Base-by-base conservation (phyloP, 2,888 invertebrate genomes). In the Pimpla rufipes region DNA sequence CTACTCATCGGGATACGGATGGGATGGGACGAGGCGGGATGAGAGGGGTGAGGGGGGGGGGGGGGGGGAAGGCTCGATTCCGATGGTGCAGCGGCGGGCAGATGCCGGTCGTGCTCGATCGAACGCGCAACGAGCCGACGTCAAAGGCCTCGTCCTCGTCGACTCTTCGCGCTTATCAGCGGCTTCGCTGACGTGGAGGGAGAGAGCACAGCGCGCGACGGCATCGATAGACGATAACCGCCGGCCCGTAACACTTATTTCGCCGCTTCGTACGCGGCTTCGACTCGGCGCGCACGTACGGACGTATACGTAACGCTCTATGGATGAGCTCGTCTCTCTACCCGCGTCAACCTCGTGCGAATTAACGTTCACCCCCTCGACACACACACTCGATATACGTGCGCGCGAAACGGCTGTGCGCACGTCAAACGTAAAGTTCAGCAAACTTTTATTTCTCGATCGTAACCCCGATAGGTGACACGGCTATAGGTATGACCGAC, bases 81-180 rank as follows among this genome's bases (percentile, higher is more conserved):
- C 59, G 59, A 80, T 68, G 45, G 52, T 73, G 67, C 62, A 37
- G 29, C 40, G 70, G 23, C 73, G 52, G 45, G 73, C 71, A 79
- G 55, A 82, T 85, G 84, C 52, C 37, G 67, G 78, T 80, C 75
- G 78, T 80, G 81, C 77, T 80, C 82, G 81, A 85, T 85, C 85
- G 85, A 80, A 80, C 75, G 75, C 75, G 50, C 74, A 84, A 73
- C 57, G 70, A 71, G 84, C 79, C 82, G 82, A 84, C 85, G 84
- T 84, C 85, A 83, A 84, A 81, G 82, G 62, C 80, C 66, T 23
- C n/a, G 67, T 29, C 50, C 37, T 29, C 67, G 29, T 50, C 70
- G 76, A 82, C 77, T 83, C 78, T 66, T 82, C 75, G 68, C 1
- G 40, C 74, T 85, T 84, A 84, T 85, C 84, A 67, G 79, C 59